Base-by-base conservation (phyloP, 2,797 vertebrate species). In the Arnoldichthys spilopterus region DNA sequence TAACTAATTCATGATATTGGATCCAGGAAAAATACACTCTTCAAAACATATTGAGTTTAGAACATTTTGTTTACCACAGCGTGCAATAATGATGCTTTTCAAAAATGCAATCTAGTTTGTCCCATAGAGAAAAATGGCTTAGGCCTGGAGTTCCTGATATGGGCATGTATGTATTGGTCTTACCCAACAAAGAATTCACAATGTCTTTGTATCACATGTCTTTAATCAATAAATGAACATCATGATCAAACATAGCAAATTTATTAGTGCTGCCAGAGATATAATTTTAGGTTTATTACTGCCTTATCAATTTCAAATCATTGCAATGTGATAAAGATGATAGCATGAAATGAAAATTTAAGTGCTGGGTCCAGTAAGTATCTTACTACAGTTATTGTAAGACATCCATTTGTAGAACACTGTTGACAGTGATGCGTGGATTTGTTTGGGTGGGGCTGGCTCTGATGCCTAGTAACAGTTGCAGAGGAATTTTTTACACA, bases 381-480 rank as follows among this genome's bases (percentile, higher is more conserved):
- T 63, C 18, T 20, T 63, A 63, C 32, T 32, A 16, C 6, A 20
- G 20, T n/a, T 40, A 40, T 12, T 64, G 62, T 66, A 26, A 66
- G 9, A 26, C 34, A 66, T 20, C 63, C 11, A 66, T 6, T 18
- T 11, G 9, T 20, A 6, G 3, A 61, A n/a, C 3, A 5, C 30
- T 34, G 32, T 8, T 30, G 18, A 37, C 20, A 63, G 16, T 32
- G 30, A 37, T 4, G 12, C 32, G 9, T 37, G 9, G 2, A 12
- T 37, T 37, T 63, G 61, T 63, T 63, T 63, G 30, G 61, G 61
- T 28, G 54, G 12, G 26, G 26, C 26, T 63, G 32, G 61, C 28
- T 32, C 59, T 18, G 5, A 30, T 61, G 6, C 13, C 3, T 18
- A 30, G 61, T 20, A 63, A 37, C 37, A 13, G 56, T 30, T 59